Percentiles rank a stretch among this genome's conserved stretches.
phyloP scores from a whole-genome alignment of 2,797 vertebrate species.

The Tinamus major region DNA sequence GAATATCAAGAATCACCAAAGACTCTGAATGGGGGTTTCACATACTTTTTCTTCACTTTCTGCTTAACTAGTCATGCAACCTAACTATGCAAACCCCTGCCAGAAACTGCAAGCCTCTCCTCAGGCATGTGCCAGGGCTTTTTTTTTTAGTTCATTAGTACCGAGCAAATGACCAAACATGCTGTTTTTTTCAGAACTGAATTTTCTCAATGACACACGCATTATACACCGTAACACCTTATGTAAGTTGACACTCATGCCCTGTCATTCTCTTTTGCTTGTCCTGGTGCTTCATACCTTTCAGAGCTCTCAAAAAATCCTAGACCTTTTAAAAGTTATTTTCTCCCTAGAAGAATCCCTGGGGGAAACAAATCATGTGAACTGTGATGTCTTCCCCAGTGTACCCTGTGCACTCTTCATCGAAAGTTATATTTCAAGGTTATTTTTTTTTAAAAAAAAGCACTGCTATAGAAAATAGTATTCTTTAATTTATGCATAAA shows the following conservation, averaged over 20 bases:
- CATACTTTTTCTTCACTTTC: neutral
- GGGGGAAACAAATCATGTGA: neutral
- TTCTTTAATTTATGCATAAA: conserved; percentile 16
- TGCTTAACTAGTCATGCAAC: neutral
- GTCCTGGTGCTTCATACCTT: neutral
- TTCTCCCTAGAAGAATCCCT: neutral
- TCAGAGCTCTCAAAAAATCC: neutral
- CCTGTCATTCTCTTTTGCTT: neutral
- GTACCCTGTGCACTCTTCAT: neutral
- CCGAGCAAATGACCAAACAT: neutral
- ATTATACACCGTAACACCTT: neutral
- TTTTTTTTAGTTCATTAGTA: neutral
- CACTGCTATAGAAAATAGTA: neutral
- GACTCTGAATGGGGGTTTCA: neutral
- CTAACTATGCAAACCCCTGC: neutral
- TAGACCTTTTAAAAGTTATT: neutral
- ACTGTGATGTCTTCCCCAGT: neutral
- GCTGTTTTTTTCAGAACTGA: neutral
- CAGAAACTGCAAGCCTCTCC: neutral
- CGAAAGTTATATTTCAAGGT: conserved; percentile 12
- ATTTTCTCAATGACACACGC: neutral
- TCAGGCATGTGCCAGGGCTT: neutral
- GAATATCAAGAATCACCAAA: neutral
- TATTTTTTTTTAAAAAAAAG: neutral
- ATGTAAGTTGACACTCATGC: neutral